Evolutionary conservation across 2,113 vertebrate species (phyloP).

Genomic region (Rhinolophus ferrumequinum): DNA sequence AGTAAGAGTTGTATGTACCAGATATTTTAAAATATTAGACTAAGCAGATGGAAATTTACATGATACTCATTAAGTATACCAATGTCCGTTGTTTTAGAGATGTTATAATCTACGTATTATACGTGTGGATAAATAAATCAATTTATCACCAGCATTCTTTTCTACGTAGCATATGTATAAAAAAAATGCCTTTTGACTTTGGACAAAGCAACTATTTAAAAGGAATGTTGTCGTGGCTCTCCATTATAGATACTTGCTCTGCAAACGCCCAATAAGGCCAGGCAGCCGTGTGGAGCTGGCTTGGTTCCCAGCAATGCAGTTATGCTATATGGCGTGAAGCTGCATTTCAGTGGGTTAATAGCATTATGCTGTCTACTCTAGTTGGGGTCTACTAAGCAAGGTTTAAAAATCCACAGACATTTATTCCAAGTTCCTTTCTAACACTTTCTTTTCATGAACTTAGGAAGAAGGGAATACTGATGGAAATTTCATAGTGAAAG

Average conservation of each 20-base stretch:
- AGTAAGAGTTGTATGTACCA: background rate
- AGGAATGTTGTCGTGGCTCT: background rate
- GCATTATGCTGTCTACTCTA: background rate
- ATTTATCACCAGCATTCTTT: slow-evolving; percentile 26
- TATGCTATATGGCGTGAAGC: background rate
- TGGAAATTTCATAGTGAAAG: background rate
- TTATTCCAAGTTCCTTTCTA: slow-evolving; percentile 1
- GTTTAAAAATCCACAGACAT: background rate
- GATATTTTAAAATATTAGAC: slow-evolving; percentile 33
- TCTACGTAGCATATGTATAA: background rate
- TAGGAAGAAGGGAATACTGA: background rate
- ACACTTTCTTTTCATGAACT: slow-evolving; percentile 7
- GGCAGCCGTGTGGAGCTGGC: background rate
- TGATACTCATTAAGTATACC: background rate
- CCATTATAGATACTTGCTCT: background rate
- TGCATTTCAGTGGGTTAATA: background rate
- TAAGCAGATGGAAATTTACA: background rate
- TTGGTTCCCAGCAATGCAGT: background rate
- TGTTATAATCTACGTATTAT: background rate
- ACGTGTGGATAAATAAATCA: background rate
- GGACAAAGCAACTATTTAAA: slow-evolving; percentile 45
- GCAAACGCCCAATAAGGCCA: background rate
- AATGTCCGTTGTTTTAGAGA: background rate
- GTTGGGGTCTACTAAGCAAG: background rate
- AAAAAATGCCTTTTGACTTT: background rate